A percentile compares a stretch with the other conserved stretches of the same genome.
Conservation (phyloP, 1,140 invertebrate species). For the Bombus huntii region DNA sequence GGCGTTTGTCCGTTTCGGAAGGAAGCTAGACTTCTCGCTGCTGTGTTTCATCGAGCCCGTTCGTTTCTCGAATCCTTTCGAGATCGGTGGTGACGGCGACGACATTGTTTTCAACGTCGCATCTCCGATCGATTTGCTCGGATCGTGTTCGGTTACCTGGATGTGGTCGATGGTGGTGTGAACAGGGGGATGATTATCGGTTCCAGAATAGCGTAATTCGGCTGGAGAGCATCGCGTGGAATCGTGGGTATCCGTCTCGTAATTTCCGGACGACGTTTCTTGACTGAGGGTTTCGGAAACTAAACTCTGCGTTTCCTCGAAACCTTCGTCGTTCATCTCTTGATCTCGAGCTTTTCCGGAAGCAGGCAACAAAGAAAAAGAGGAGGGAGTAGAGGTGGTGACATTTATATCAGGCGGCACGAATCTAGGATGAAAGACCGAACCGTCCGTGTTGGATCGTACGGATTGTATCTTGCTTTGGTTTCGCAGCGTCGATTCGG, state of each 20-base stretch:
- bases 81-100: background rate
- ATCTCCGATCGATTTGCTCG: background rate
- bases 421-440: conserved; percentile 65
- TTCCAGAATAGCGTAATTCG: conserved; percentile 65
- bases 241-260: conserved; percentile 85
- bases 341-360: conserved; percentile 83
- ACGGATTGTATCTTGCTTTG: background rate
- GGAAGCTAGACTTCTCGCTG: conserved; percentile 70
- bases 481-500: background rate
- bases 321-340: conserved; percentile 93
- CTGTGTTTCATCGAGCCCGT: conserved; percentile 8
- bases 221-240: conserved; percentile 79
- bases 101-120: background rate
- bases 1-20: conserved; percentile 73
- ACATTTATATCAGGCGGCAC: conserved; percentile 81
- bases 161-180: background rate
- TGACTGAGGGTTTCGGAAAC: conserved; percentile 93
- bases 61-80: conserved; percentile 44
- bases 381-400: conserved; percentile 70
- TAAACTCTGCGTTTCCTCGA: conserved; percentile 93
- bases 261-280: conserved; percentile 89
- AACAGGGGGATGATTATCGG: background rate
- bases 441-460: background rate
- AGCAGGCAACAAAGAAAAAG: conserved; percentile 57
- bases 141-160: background rate